Evolutionary conservation across 2,888 invertebrate species (phyloP), one percentile per base, ranked within the genome.

Genomic region (Amphiduros pacificus): DNA sequence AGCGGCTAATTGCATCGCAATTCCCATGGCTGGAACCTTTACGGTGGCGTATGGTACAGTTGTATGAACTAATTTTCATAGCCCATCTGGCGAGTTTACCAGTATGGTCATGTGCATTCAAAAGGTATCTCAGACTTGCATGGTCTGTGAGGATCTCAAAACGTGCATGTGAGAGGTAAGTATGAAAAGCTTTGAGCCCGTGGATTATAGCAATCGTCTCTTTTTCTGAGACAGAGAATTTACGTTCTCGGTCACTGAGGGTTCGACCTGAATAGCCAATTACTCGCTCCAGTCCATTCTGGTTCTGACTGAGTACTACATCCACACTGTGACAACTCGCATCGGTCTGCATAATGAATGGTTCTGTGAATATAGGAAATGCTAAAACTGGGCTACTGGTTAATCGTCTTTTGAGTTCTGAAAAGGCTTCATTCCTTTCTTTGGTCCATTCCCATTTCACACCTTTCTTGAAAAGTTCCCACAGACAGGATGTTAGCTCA

Each of bases 281-380:
- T 2, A 58, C 58, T 24, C 48, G 44, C 28, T 68, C 68, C 1
- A 60, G 57, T 32, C 55, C 61, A 29, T 61, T 31, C 36, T 48
- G 66, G 5, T 61, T 48, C 49, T 68, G 68, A 4, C 62, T 62
- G 4, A 68, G 56, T 28, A 56, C 57, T 22, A 32, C 62, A 4
- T 67, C 67, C 5, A 65, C 31, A 14, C 55, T 63, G 4, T 26
- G 44, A 36, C 64, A 49, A 36, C 52, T 55, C 2, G 63, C 61
- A 58, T 65, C 67, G 4, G 65, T 63, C 29, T 67, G 63, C 6
- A 69, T 20, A 11, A 69, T 62, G 40, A 62, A 65, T 14, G 41
- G 31, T 4, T 51, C 60, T 2, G 44, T 52, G 20, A 52, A 36
- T 28, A 53, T 32, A 22, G 61, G 66, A 54, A 60, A 66, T 20